Percentiles rank a stretch among this genome's conserved stretches.
Evolutionary conservation across 2,888 invertebrate genomes (phyloP).

Genomic region (Nomada flava): DNA sequence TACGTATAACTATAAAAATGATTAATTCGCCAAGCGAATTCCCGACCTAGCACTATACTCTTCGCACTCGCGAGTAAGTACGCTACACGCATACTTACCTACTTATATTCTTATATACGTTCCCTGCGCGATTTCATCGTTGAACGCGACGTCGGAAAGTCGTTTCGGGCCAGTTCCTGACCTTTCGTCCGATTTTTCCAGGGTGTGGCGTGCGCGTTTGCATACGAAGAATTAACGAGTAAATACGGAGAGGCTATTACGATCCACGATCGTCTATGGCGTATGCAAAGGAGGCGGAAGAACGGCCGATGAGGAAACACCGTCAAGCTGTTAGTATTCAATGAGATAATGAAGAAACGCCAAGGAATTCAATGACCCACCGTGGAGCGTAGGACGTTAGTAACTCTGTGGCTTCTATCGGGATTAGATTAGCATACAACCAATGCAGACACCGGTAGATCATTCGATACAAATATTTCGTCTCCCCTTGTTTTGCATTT

Average conservation of each 20-base stretch:
- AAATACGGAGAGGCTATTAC: constrained; percentile 54
- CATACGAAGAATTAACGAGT: constrained; percentile 62
- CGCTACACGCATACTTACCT: neutral
- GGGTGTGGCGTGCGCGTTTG: constrained; percentile 57
- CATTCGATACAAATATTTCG: constrained; percentile 43
- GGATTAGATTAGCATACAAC: constrained; percentile 66
- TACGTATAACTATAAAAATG: neutral
- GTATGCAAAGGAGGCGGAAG: constrained; percentile 70
- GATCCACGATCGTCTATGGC: constrained; percentile 49
- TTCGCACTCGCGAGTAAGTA: neutral
- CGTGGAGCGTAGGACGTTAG: constrained; percentile 63
- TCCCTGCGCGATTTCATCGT: constrained; percentile 25
- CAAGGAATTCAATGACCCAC: constrained; percentile 62
- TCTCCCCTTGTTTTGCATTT: constrained; percentile 25
- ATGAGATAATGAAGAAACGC: constrained; percentile 67
- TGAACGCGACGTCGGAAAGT: constrained; percentile 36
- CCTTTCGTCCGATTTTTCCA: constrained; percentile 56
- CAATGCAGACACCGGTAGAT: constrained; percentile 41
- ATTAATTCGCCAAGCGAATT: neutral
- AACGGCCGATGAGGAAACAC: constrained; percentile 65
- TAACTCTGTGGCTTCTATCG: constrained; percentile 52
- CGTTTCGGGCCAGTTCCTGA: constrained; percentile 61
- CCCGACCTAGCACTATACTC: neutral
- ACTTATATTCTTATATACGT: neutral
- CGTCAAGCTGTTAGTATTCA: constrained; percentile 63